Evolutionary conservation across 2,888 invertebrate genomes (phyloP), one percentile per base, ranked within the genome.

Genomic region (Clivina fossor): DNA sequence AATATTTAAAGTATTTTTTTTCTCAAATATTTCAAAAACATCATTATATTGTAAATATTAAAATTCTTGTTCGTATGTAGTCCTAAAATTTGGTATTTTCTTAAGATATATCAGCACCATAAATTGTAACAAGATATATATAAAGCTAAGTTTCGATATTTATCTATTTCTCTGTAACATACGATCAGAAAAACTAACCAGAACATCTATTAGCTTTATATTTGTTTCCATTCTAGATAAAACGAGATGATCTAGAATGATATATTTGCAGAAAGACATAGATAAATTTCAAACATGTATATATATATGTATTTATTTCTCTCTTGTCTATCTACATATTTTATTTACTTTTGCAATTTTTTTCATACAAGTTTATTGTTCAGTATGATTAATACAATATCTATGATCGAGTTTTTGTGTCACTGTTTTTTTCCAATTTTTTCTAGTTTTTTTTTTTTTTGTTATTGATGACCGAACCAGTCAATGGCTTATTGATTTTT

Each of bases 91-190:
- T 26, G 8, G 8, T 26, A 26, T 26, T 26, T 26, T 5, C 8
- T 26, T 8, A 47, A 22, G 37, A 49, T 49, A 49, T 49, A 49
- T 49, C 19, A 38, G 13, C 38, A 18, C 30, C 38, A 49, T 38
- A 49, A 38, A 49, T 49, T 28, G 28, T 38, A 40, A 38, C 49
- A 28, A 37, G 48, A 48, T 48, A 30, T 48, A n/a, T n/a, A n/a
- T n/a, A n/a, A n/a, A n/a, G n/a, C n/a, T n/a, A n/a, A n/a, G n/a
- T n/a, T n/a, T 24, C 22, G 47, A 47, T 47, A n/a, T 47, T 47
- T 47, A 47, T 47, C 47, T 32, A 32, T 22, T 13, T 7, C 26
- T 24, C 9, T 24, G 26, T 24, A 7, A 24, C 26, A 7, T 33
- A n/a, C n/a, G 15, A 33, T 22, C 47, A 47, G 33, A n/a, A 47